These are phyloP conservation scores for Peromyscus polionotus DNA, from an alignment of 2,113 vertebrate species.

Conservation along the genomic window DNA sequence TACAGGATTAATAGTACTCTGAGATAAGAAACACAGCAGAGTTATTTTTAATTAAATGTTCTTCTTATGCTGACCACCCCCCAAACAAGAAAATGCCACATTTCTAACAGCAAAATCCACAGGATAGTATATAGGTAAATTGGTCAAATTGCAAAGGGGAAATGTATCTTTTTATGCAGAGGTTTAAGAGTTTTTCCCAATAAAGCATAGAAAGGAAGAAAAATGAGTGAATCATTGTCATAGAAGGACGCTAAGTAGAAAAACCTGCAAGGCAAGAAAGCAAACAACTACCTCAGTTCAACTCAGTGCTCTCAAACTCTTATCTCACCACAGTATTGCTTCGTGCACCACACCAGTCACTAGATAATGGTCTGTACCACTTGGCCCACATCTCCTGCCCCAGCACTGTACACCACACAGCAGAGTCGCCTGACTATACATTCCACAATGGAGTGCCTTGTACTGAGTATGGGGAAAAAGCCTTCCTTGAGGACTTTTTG, in stretches of 20 bases:
- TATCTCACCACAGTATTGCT: not conserved
- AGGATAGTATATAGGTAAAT: conserved; percentile 17
- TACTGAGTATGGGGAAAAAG: not conserved
- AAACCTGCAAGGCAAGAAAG: conserved; percentile 7
- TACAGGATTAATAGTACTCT: conserved; percentile 99
- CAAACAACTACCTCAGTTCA: conserved; percentile 40
- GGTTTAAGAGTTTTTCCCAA: conserved; percentile 5
- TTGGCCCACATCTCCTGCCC: not conserved
- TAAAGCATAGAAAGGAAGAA: conserved; percentile 26
- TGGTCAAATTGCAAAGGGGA: conserved; percentile 57
- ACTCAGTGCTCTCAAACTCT: not conserved
- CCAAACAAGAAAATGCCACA: conserved; percentile 76
- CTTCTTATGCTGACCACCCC: conserved; percentile 50
- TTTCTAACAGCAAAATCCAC: conserved; percentile 71
- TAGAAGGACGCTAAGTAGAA: conserved; percentile 41
- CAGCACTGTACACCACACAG: not conserved
- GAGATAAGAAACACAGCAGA: conserved; percentile 76
- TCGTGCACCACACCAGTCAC: not conserved
- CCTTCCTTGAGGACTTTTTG: not conserved
- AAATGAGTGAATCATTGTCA: conserved; percentile 31
- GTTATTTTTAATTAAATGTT: conserved; percentile 60
- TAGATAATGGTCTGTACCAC: not conserved
- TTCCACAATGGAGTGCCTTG: not conserved
- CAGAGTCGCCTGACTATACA: not conserved
- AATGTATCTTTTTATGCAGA: conserved; percentile 56